phyloP scores from a whole-genome alignment of 2,113 vertebrate genomes.

The Cinclus cinclus region DNA sequence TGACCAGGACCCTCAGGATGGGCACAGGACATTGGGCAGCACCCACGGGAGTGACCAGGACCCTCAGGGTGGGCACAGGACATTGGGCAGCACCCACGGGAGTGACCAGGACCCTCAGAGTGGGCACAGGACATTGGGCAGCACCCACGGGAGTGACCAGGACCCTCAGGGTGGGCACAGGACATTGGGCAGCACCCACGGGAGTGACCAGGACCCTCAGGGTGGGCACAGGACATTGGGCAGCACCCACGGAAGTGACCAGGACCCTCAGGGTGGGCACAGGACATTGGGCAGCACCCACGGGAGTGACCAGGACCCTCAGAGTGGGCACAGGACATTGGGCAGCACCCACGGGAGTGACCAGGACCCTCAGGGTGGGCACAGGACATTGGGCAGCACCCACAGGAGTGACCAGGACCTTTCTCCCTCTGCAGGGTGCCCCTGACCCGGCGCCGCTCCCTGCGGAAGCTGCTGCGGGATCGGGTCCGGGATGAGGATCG shows the following conservation, averaged over 20 bases:
- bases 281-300: neutral
- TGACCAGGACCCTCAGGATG: neutral
- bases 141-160: neutral
- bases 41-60: neutral
- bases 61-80: neutral
- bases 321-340: neutral
- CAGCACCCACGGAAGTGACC: neutral
- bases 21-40: neutral
- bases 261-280: neutral
- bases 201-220: neutral
- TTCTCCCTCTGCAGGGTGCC: conserved; percentile 60
- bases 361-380: neutral
- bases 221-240: neutral
- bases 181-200: rapidly evolving
- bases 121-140: neutral
- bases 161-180: neutral
- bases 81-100: neutral
- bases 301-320: neutral
- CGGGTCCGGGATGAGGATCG: neutral
- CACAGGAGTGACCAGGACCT: rapidly evolving
- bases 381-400: rapidly evolving
- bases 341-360: neutral
- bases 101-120: neutral
- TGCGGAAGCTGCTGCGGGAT: conserved; percentile 66
- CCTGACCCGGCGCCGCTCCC: conserved; percentile 63